These are phyloP conservation scores for Lophotriccus pileatus DNA, from an alignment of 2,797 vertebrate species.

Conservation along the genomic window DNA sequence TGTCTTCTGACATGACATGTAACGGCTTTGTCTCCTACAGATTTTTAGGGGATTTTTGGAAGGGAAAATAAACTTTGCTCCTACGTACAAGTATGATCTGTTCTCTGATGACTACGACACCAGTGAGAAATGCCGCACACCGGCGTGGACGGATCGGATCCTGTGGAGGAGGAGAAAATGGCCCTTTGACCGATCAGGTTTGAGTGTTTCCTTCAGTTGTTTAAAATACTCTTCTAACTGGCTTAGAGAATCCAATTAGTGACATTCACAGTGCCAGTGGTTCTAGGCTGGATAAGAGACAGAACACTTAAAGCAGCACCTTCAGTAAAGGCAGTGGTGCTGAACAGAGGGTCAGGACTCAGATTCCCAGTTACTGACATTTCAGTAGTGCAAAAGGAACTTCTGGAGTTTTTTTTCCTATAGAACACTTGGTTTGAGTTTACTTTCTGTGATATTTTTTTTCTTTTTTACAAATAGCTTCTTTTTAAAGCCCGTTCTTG, in stretches of 20 bases:
- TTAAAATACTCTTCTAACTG: not conserved
- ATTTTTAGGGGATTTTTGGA: constrained; percentile 93
- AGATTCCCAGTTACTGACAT: not conserved
- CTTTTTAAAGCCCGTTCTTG: not conserved
- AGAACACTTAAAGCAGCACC: not conserved
- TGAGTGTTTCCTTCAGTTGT: not conserved
- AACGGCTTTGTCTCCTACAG: constrained; percentile 71
- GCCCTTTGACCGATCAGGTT: constrained; percentile 95
- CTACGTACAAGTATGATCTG: constrained; percentile 97
- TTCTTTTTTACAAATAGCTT: not conserved
- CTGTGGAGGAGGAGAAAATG: constrained; percentile 98
- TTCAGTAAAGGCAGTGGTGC: not conserved
- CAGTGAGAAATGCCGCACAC: constrained; percentile 97
- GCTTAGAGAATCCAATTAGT: not conserved
- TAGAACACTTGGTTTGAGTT: not conserved
- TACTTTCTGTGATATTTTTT: not conserved
- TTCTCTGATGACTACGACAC: constrained; percentile 99
- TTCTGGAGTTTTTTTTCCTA: not conserved
- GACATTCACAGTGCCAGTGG: not conserved
- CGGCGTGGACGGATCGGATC: constrained; percentile 96
- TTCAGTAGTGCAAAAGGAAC: not conserved
- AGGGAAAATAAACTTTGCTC: constrained; percentile 93
- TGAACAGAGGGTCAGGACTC: not conserved
- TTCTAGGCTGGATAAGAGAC: not conserved
- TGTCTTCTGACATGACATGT: not conserved